These are phyloP conservation scores for Neodiprion lecontei DNA, from an alignment of 1,140 invertebrate genomes.

Conservation along the genomic window DNA sequence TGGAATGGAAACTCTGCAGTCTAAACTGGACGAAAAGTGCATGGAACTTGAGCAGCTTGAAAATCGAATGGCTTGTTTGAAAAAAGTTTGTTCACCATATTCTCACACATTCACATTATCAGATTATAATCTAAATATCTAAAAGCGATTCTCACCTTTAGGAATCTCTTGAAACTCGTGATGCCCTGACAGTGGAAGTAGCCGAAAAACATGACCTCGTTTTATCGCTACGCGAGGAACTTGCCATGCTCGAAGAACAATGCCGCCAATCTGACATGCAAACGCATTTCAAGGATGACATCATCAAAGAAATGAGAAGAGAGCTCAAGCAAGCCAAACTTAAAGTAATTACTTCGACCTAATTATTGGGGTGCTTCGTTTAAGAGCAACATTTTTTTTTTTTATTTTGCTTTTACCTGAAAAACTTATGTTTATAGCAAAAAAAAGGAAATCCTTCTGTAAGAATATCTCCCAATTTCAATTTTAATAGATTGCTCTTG, in stretches of 20 bases:
- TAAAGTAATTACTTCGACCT: constrained; percentile 35
- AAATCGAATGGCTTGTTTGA: constrained; percentile 35
- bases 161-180: constrained; percentile 54
- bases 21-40: constrained; percentile 42
- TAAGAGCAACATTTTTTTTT: too few species aligned
- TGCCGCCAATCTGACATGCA: constrained; percentile 56
- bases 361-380: too few species aligned
- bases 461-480: too few species aligned
- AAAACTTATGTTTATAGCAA: background rate
- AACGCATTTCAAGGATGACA: constrained; percentile 62
- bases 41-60: constrained; percentile 39
- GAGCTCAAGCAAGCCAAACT: constrained; percentile 50
- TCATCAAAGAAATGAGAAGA: constrained; percentile 64
- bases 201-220: constrained; percentile 60
- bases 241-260: constrained; percentile 57
- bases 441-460: too few species aligned
- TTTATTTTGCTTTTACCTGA: constrained; percentile 14
- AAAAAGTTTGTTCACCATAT: constrained; percentile 47
- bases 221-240: constrained; percentile 50
- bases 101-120: constrained; percentile 10
- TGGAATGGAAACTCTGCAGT: constrained; percentile 31
- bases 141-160: constrained; percentile 28
- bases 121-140: background rate
- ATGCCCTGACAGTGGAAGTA: constrained; percentile 60
- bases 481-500: too few species aligned